Conservation (phyloP, 2,113 vertebrate species). For the Megaleporinus macrocephalus region DNA sequence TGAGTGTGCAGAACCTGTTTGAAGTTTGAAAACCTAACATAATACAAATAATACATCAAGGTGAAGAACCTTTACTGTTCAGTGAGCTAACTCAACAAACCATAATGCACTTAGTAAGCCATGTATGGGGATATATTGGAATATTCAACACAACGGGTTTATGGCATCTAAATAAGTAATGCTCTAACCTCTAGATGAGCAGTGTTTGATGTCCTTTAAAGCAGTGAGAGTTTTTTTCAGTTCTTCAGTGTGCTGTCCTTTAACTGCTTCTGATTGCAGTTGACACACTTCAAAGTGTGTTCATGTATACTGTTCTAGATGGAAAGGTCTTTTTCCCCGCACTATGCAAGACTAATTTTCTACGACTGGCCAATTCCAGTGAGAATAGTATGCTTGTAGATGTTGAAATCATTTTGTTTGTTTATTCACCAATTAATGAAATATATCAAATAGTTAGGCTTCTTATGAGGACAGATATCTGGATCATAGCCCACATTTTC, state of each 20-base stretch:
- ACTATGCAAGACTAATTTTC: slow-evolving; percentile 11
- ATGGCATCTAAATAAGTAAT: slow-evolving; percentile 79
- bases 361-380: slow-evolving; percentile 5
- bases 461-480: not conserved
- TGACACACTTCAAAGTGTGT: slow-evolving; percentile 65
- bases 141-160: slow-evolving; percentile 79
- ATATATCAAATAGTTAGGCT: not conserved
- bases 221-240: slow-evolving; percentile 57
- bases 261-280: slow-evolving; percentile 66
- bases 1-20: no score
- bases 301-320: slow-evolving; percentile 65
- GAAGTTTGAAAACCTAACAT: slow-evolving; percentile 57
- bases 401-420: slow-evolving; percentile 21
- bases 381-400: not conserved
- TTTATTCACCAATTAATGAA: slow-evolving; percentile 27
- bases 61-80: no score
- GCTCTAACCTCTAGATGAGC: slow-evolving; percentile 29
- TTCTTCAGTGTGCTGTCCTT: slow-evolving; percentile 66
- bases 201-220: slow-evolving; percentile 67
- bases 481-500: slow-evolving; percentile 1
- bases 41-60: slow-evolving; percentile 60
- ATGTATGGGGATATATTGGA: slow-evolving; percentile 77
- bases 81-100: no score
- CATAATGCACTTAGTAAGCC: slow-evolving; percentile 62
- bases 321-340: slow-evolving; percentile 55